Conservation (phyloP, 2,888 invertebrate species). For the Endomychus coccineus region DNA sequence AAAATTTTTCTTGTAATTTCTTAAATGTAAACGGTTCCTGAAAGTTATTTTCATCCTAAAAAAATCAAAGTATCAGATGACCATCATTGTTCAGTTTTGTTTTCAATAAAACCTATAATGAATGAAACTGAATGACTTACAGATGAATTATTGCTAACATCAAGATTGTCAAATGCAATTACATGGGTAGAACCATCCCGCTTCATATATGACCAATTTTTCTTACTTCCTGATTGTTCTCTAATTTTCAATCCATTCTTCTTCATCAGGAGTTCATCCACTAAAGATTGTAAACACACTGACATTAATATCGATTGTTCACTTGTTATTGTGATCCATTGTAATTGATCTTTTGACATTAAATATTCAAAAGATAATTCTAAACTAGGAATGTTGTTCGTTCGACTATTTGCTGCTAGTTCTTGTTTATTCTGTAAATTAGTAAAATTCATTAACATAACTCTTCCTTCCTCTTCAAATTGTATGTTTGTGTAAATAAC, state of each 20-base stretch:
- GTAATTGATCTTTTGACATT: conserved; percentile 80
- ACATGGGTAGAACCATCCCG: conserved; percentile 66
- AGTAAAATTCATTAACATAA: conserved; percentile 3
- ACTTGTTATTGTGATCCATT: conserved; percentile 89
- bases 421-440: conserved; percentile 32
- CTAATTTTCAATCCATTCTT: conserved; percentile 53
- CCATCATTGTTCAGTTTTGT: background rate
- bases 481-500: too few species aligned
- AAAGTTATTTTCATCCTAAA: conserved; percentile 37
- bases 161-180: conserved; percentile 45
- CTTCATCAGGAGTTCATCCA: conserved; percentile 81
- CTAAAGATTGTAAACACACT: conserved; percentile 90
- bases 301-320: conserved; percentile 94
- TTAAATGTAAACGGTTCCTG: conserved; percentile 69
- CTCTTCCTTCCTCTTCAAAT: too few species aligned
- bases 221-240: conserved; percentile 37
- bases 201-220: conserved; percentile 62
- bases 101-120: background rate
- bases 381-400: conserved; percentile 46
- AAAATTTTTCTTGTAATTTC: conserved; percentile 64
- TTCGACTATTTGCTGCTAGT: conserved; percentile 31
- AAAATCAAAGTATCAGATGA: background rate
- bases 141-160: conserved; percentile 25
- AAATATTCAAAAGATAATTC: conserved; percentile 95
- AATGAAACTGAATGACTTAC: background rate